These are phyloP conservation scores for Lampropteryx suffumata DNA, from an alignment of 2,888 invertebrate species.

Conservation along the genomic window DNA sequence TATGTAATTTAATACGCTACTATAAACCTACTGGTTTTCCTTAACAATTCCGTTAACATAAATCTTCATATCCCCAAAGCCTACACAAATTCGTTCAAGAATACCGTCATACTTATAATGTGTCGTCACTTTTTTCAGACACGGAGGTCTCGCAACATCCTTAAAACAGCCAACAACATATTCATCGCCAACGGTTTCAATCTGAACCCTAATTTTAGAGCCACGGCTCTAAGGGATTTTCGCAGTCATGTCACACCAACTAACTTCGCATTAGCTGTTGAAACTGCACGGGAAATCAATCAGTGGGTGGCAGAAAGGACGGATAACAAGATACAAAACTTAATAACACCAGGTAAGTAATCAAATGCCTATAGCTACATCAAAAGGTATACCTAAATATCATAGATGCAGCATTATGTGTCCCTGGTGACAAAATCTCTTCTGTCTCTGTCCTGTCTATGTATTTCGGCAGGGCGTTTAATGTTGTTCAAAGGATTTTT, in stretches of 20 bases:
- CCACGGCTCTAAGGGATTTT: conserved; percentile 67
- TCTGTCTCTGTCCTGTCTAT: too few species aligned
- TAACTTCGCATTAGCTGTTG: conserved; percentile 75
- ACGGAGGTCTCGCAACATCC: conserved; percentile 55
- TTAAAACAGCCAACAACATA: conserved; percentile 65
- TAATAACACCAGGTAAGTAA: conserved; percentile 80
- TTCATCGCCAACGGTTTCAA: conserved; percentile 58
- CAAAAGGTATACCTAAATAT: too few species aligned
- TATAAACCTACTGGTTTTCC: too few species aligned
- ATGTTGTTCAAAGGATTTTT: too few species aligned
- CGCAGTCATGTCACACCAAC: conserved; percentile 80
- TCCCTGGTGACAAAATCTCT: too few species aligned
- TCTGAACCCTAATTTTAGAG: conserved; percentile 55
- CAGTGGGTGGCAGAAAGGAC: conserved; percentile 88
- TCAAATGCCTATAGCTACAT: too few species aligned
- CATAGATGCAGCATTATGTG: too few species aligned
- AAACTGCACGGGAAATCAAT: conserved; percentile 85
- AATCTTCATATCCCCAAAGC: too few species aligned
- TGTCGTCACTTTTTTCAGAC: conserved; percentile 46
- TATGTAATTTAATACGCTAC: too few species aligned
- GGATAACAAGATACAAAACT: conserved; percentile 84
- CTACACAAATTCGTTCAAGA: too few species aligned
- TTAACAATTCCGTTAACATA: too few species aligned
- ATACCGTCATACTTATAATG: neutral
- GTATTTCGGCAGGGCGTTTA: too few species aligned